Conservation (phyloP, 2,113 vertebrate species). For the Junco hyemalis region DNA sequence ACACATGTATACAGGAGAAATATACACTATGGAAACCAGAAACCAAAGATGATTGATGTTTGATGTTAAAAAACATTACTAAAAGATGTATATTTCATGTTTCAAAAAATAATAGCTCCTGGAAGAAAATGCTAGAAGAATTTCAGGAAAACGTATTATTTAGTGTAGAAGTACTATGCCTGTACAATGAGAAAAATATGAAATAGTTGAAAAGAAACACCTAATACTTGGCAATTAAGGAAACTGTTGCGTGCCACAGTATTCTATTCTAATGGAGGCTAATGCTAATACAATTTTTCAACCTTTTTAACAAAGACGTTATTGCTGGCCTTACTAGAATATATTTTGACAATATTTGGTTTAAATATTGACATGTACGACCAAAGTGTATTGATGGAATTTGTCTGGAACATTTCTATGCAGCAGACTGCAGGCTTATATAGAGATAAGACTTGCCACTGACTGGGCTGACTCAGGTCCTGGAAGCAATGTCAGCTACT, state of each 20-base stretch:
- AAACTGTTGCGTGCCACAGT: neutral
- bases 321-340: neutral
- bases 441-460: neutral
- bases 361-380: neutral
- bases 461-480: neutral
- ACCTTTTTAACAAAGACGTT: neutral
- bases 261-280: neutral
- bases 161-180: neutral
- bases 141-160: neutral
- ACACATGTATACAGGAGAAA: accelerated
- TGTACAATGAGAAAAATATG: neutral
- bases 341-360: neutral
- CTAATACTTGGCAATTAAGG: neutral
- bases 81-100: neutral
- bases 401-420: neutral
- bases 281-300: neutral
- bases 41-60: neutral
- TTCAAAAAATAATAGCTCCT: neutral
- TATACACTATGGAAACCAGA: neutral
- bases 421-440: neutral
- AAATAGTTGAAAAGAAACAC: neutral
- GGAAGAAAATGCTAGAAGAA: neutral
- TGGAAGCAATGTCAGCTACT: neutral
- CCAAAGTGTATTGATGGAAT: neutral
- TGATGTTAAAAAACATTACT: neutral